These are phyloP conservation scores for Luperina testacea DNA, from an alignment of 2,888 invertebrate species.

Conservation along the genomic window DNA sequence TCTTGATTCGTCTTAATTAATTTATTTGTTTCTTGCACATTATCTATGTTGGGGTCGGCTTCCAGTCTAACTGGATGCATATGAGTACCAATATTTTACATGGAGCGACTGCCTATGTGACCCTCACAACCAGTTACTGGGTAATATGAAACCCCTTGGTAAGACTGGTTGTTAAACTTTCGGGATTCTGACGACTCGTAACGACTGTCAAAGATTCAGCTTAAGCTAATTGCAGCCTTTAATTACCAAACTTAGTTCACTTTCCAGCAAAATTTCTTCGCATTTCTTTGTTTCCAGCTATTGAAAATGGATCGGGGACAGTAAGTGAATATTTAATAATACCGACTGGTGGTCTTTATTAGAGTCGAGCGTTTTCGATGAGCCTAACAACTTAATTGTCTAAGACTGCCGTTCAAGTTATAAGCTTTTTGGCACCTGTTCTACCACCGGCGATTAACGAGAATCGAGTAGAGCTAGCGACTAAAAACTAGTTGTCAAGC, in stretches of 20 bases:
- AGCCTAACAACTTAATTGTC: constrained; percentile 69
- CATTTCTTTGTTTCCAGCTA: constrained; percentile 41
- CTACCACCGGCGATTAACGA: background rate
- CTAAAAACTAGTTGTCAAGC: background rate
- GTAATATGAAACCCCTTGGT: too few species aligned
- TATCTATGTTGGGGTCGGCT: background rate
- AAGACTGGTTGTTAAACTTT: too few species aligned
- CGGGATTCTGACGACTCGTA: too few species aligned
- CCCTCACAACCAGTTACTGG: too few species aligned
- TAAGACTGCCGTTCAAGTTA: constrained; percentile 31
- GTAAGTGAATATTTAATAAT: constrained; percentile 61
- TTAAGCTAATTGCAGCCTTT: background rate
- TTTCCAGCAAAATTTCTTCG: constrained; percentile 32
- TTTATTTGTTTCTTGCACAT: background rate
- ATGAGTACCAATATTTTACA: too few species aligned
- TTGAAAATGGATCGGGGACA: constrained; percentile 51
- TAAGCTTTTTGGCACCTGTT: background rate
- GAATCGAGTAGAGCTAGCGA: background rate
- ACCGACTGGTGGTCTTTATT: constrained; percentile 41
- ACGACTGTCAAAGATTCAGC: too few species aligned
- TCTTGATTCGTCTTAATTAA: constrained; percentile 20
- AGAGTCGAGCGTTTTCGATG: constrained; percentile 59
- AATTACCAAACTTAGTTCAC: constrained; percentile 10
- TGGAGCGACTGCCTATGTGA: too few species aligned
- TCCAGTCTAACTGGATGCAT: too few species aligned